These are phyloP conservation scores for Sphenopsis melanotis DNA, from an alignment of 2,797 vertebrate genomes.

Conservation along the genomic window DNA sequence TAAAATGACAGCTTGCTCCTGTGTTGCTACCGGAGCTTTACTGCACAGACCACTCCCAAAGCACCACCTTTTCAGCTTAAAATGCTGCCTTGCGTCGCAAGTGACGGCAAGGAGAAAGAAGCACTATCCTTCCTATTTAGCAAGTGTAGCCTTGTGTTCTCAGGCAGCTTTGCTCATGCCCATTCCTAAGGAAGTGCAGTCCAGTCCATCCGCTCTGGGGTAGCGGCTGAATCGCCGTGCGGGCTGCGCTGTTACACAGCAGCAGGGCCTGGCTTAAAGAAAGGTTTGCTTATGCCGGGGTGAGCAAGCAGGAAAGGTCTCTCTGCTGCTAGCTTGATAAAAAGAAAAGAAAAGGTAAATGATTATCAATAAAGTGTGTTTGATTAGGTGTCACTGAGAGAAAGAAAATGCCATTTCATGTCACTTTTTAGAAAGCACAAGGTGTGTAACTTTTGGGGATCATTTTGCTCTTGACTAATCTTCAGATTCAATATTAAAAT, in stretches of 20 bases:
- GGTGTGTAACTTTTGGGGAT: neutral
- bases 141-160: neutral
- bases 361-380: constrained; percentile 20
- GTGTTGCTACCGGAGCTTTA: rapidly evolving
- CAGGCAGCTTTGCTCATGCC: neutral
- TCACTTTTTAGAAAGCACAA: constrained; percentile 37
- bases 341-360: constrained; percentile 45
- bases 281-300: neutral
- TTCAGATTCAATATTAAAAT: constrained; percentile 40
- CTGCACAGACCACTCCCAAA: neutral
- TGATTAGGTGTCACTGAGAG: constrained; percentile 56
- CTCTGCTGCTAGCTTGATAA: constrained; percentile 29
- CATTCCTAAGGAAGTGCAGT: neutral
- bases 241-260: rapidly evolving
- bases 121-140: neutral
- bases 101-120: neutral
- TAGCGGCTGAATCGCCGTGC: rapidly evolving
- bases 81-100: neutral
- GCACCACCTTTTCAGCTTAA: neutral
- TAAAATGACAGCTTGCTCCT: neutral
- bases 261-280: neutral
- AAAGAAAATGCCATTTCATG: constrained; percentile 61
- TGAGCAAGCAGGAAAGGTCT: constrained; percentile 39
- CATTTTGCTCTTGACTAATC: constrained; percentile 25
- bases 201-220: neutral